Evolutionary conservation across 2,888 invertebrate species (phyloP), one percentile per base, ranked within the genome.

Genomic region (Agonum fuliginosum): DNA sequence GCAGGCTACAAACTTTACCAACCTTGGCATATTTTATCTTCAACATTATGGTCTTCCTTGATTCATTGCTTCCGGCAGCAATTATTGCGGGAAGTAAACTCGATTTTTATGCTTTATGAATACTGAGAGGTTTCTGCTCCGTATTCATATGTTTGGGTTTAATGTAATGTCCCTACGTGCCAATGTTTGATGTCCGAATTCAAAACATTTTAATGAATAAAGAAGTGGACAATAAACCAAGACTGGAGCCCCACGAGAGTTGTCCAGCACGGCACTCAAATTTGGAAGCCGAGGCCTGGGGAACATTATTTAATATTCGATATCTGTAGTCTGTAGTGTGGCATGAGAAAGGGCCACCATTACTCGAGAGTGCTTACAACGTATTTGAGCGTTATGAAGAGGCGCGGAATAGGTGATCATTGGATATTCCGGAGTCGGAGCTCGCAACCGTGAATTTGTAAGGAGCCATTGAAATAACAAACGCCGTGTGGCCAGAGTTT

Each of bases 381-480:
- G 65, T 75, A 65, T 67, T 30, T 46, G 62, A 65, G 74, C 74
- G 74, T 74, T 74, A 74, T 74, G 74, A 67, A 67, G 48, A 27
- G 75, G 46, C 62, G 46, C 41, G 62, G 24, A 37, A 48, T n/a
- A 46, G 67, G 65, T 27, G 75, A 75, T 75, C 75, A 75, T 75
- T 67, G 65, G 75, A 75, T 75, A 65, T 75, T 75, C 75, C 51
- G 22, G 30, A 43, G 24, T 62, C 37, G 37, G 34, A 19, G 58
- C 48, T 62, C 74, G 67, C 46, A 30, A 67, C 67, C 75, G 75
- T 75, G 75, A 75, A 75, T 75, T 75, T 51, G 24, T 65, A 75
- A 75, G 75, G 30, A 65, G 30, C 48, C 67, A 75, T 75, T 75
- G 75, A 75, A 67, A 75, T 75, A 75, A 75, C 75, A 75, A 75